A percentile compares a stretch with the other conserved stretches of the same genome.
Evolutionary conservation across 2,797 vertebrate genomes (phyloP).

Genomic region (Anableps anableps): DNA sequence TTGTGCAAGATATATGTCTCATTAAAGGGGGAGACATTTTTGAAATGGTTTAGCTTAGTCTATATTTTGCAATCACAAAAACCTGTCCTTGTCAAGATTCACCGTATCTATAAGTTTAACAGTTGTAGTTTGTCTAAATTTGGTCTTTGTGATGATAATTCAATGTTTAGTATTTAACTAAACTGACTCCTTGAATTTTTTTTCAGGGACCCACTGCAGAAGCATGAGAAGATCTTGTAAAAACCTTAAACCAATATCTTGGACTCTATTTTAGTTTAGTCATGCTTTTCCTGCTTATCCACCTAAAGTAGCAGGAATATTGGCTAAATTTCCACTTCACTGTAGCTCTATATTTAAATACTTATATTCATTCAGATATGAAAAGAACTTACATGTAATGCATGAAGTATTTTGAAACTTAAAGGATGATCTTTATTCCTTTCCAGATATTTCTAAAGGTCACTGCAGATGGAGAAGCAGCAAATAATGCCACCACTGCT

Average conservation of each 20-base stretch:
- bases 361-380: neutral
- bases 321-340: neutral
- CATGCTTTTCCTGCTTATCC: neutral
- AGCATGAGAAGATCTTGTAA: neutral
- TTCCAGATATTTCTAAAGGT: slow-evolving; percentile 96
- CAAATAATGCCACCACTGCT: slow-evolving; percentile 64
- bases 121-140: neutral
- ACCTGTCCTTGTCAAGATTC: neutral
- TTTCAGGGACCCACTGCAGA: neutral
- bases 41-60: neutral
- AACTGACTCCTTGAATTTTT: neutral
- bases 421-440: slow-evolving; percentile 29
- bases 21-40: neutral
- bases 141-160: neutral
- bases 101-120: neutral
- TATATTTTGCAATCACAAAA: neutral
- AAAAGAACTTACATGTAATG: slow-evolving; percentile 5
- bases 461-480: slow-evolving; percentile 87
- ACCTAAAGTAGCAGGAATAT: neutral
- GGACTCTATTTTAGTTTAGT: neutral
- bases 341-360: neutral
- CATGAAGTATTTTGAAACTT: slow-evolving; percentile 26
- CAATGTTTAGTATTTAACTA: neutral
- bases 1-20: neutral
- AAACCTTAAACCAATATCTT: neutral